phyloP scores from a whole-genome alignment of 1,140 invertebrate species.

The Drosophila mauritiana region DNA sequence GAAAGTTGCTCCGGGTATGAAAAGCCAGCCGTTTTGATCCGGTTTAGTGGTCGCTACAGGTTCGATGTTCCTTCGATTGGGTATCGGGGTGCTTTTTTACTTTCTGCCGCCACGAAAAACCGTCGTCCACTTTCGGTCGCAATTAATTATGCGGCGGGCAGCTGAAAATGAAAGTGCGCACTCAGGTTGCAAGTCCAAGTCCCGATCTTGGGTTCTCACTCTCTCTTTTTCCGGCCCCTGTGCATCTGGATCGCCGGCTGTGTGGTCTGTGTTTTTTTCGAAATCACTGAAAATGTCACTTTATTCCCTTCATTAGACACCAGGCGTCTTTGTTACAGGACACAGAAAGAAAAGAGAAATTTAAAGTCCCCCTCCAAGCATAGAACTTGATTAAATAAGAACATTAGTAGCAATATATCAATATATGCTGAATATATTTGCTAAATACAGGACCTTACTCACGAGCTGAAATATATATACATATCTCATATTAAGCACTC shows the following conservation, averaged over 20 bases:
- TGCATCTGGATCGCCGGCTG: not conserved
- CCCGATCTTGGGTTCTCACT: conserved; percentile 42
- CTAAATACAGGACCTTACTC: too few relatives aligned
- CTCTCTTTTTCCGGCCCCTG: conserved; percentile 29
- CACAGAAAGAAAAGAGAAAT: not conserved
- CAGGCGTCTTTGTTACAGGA: conserved; percentile 2
- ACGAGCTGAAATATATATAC: too few relatives aligned
- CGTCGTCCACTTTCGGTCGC: conserved; percentile 80
- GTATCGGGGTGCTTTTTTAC: conserved; percentile 68
- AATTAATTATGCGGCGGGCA: conserved; percentile 77
- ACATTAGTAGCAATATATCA: too few relatives aligned
- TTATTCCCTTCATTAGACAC: conserved; percentile 31
- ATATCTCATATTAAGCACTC: too few relatives aligned
- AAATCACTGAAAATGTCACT: not conserved
- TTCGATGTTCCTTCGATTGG: conserved; percentile 69
- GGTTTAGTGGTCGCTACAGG: conserved; percentile 66
- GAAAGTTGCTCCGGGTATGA: conserved; percentile 61
- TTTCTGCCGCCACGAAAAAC: conserved; percentile 73
- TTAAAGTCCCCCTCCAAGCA: too few relatives aligned
- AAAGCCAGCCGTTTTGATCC: conserved; percentile 60
- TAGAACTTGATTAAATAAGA: too few relatives aligned
- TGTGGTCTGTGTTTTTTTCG: conserved; percentile 13
- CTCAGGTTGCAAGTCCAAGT: conserved; percentile 35
- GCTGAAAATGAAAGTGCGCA: conserved; percentile 79
- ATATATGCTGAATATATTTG: not conserved